phyloP scores from a whole-genome alignment of 2,113 vertebrate genomes.

The Cyprichromis sp. region DNA sequence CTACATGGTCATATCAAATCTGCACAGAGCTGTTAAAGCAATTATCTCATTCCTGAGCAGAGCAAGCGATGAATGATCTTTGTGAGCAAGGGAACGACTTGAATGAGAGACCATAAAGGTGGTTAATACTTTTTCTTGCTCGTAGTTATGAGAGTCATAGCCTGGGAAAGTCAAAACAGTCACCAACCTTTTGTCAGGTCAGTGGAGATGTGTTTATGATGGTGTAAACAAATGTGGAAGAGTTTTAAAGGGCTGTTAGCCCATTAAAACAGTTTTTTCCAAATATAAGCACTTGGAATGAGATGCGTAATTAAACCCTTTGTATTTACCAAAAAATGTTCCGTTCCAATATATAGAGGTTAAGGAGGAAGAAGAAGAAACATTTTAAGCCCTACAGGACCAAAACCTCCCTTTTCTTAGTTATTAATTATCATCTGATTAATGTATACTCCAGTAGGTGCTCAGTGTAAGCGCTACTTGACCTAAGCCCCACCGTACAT shows the following conservation, averaged over 20 bases:
- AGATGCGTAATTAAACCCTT: not conserved
- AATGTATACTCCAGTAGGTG: not conserved
- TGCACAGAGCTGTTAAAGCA: not conserved
- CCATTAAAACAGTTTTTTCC: not conserved
- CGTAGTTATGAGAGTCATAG: not conserved
- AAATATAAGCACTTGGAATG: not conserved
- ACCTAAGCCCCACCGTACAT: not conserved
- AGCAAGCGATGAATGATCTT: not conserved
- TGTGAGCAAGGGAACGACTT: not conserved
- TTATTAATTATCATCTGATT: conserved; percentile 16
- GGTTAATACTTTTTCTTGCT: not conserved
- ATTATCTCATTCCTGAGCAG: not conserved
- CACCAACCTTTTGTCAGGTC: not conserved
- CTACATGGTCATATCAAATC: not conserved
- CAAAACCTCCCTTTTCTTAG: not conserved
- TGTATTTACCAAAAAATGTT: not conserved
- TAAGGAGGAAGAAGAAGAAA: not conserved
- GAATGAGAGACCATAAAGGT: not conserved
- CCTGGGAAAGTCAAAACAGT: not conserved
- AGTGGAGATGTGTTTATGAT: not conserved
- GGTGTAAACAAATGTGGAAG: not conserved
- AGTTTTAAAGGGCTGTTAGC: not conserved
- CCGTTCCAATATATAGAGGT: not conserved
- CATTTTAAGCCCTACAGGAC: not conserved
- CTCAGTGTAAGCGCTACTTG: not conserved